Evolutionary conservation across 1,140 invertebrate genomes (phyloP), one percentile per base, ranked within the genome.

Genomic region (Orchesella cincta): DNA sequence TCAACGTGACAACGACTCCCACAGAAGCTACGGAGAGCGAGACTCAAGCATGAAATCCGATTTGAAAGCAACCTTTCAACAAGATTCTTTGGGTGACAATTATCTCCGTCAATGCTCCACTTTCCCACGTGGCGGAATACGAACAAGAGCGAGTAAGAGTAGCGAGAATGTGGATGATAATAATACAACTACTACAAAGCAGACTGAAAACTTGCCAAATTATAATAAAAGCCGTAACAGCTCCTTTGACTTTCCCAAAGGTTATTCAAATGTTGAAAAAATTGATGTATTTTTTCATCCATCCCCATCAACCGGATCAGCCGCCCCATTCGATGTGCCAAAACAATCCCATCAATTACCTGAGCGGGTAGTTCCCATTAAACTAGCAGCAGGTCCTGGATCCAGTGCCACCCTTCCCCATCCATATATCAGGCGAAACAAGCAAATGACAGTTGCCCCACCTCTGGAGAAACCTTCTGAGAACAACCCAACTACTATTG

Each of bases 401-500:
- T 73, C 54, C 1, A 78, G 73, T 78, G 62, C 73, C 18, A 78
- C 77, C 0, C 57, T 78, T 36, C 77, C 77, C 16, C 76, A 78
- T 78, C 76, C 76, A 23, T 78, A 78, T 28, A 71, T 78, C 0
- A 52, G 72, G 18, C 67, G 71, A 16, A 23, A 62, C 18, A 73
- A 77, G 34, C 29, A 16, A 29, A 8, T n/a, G 5, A 23, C 26
- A 57, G 5, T 26, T 5, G 26, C 8, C 54, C 54, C 8, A 57
- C 23, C 8, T 3, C 20, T 46, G 20, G 39, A 46, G 20, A 46
- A 46, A 46, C 20, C 39, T 46, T 46, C 39, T 12, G 39, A 20
- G 20, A 46, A 46, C 8, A 46, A n/a, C n/a, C n/a, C n/a, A n/a
- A n/a, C n/a, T n/a, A n/a, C n/a, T n/a, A n/a, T n/a, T n/a, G n/a